A percentile compares a stretch with the other conserved stretches of the same genome.
Conservation (phyloP, 1,140 invertebrate species). For the fruit fly (Drosophila melanogaster) region Release_6_plus_ISO1_MT NT_037436.4:3620501-3621000, state of each 20-base stretch:
- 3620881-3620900: not conserved
- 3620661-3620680: not conserved
- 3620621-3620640: slow-evolving; percentile 11
- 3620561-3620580: slow-evolving; percentile 7
- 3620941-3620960: slow-evolving; percentile 16
- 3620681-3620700: slow-evolving; percentile 8
- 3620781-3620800: not conserved
- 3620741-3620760: slow-evolving; percentile 9
- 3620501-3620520: slow-evolving; percentile 25
- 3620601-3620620: slow-evolving; percentile 5
- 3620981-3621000: not conserved
- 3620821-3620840: not conserved
- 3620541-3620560: not conserved
- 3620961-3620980: slow-evolving; percentile 18
- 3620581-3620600: slow-evolving; percentile 2
- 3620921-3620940: not conserved
- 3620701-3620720: not conserved
- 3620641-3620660: not conserved
- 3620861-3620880: slow-evolving; percentile 7
- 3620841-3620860: not conserved
- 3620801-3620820: not conserved
- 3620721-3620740: not conserved
- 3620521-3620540: slow-evolving; percentile 19
- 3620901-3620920: not conserved
- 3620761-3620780: slow-evolving; percentile 12